Percentiles rank a stretch among this genome's conserved stretches.
phyloP scores from a whole-genome alignment of 2,797 vertebrate species.

The Rhodeus uyekii region DNA sequence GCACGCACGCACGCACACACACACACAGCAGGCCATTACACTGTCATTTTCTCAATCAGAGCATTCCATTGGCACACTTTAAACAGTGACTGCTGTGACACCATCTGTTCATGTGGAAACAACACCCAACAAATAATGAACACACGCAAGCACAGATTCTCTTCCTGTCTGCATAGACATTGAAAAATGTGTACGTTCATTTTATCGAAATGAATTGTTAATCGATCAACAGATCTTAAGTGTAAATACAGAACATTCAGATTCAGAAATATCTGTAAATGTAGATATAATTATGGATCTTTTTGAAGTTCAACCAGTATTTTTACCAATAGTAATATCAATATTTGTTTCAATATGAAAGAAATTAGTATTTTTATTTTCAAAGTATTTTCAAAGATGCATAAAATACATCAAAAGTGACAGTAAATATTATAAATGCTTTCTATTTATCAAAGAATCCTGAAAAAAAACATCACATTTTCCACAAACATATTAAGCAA shows the following conservation, averaged over 20 bases:
- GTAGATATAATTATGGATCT: not conserved
- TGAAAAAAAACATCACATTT: not conserved
- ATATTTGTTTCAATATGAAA: not conserved
- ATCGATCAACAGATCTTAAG: not conserved
- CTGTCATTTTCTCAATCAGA: constrained; percentile 53
- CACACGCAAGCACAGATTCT: constrained; percentile 9
- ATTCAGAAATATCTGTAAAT: not conserved
- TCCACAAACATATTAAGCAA: not conserved
- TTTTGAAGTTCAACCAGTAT: not conserved
- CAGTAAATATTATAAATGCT: not conserved
- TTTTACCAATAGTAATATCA: not conserved
- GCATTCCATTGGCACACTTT: constrained; percentile 45
- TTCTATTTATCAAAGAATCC: not conserved
- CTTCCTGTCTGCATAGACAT: not conserved
- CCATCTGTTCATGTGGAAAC: constrained; percentile 55
- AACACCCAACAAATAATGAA: constrained; percentile 19
- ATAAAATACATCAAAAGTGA: not conserved
- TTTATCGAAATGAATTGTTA: too few relatives aligned
- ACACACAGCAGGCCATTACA: constrained; percentile 34
- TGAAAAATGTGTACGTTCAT: not conserved
- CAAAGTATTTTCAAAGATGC: too few relatives aligned
- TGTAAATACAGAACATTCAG: not conserved
- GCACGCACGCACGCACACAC: constrained; percentile 22
- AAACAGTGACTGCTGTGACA: constrained; percentile 46
- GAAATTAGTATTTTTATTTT: not conserved